Percentiles rank a stretch among this genome's conserved stretches.
phyloP scores from a whole-genome alignment of 2,888 invertebrate species.

The Conus canariensis region DNA sequence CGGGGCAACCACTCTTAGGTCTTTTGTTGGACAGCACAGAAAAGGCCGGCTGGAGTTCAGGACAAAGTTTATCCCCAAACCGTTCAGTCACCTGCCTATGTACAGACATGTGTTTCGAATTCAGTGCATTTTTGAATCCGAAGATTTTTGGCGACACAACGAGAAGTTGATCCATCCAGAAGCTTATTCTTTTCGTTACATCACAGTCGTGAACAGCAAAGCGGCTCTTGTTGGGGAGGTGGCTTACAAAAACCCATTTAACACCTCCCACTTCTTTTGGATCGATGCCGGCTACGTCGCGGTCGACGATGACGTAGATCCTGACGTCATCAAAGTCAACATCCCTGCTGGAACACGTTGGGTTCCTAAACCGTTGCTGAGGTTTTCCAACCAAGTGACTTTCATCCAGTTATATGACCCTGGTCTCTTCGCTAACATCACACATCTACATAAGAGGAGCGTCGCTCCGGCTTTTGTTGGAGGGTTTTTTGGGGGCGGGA shows the following conservation, averaged over 20 bases:
- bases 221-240: conserved; percentile 71
- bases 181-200: conserved; percentile 74
- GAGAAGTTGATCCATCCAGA: conserved; percentile 72
- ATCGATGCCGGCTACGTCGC: conserved; percentile 66
- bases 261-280: conserved; percentile 75
- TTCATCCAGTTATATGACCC: conserved; percentile 8
- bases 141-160: conserved; percentile 53
- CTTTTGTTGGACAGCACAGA: too few relatives aligned
- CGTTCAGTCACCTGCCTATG: too few relatives aligned
- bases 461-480: too few relatives aligned
- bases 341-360: conserved; percentile 3
- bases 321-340: not conserved
- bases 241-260: conserved; percentile 69
- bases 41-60: conserved; percentile 34
- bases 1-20: conserved; percentile 26
- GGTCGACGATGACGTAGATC: not conserved
- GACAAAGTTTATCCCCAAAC: too few relatives aligned
- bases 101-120: too few relatives aligned
- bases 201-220: conserved; percentile 78
- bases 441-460: too few relatives aligned
- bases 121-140: conserved; percentile 46
- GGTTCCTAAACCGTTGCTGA: not conserved
- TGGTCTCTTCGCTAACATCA: not conserved
- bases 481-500: too few relatives aligned
- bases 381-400: not conserved